A percentile compares a stretch with the other conserved stretches of the same genome.
These are phyloP conservation scores for Orthonyx spaldingii DNA, from an alignment of 2,113 vertebrate genomes.

Conservation along the genomic window DNA sequence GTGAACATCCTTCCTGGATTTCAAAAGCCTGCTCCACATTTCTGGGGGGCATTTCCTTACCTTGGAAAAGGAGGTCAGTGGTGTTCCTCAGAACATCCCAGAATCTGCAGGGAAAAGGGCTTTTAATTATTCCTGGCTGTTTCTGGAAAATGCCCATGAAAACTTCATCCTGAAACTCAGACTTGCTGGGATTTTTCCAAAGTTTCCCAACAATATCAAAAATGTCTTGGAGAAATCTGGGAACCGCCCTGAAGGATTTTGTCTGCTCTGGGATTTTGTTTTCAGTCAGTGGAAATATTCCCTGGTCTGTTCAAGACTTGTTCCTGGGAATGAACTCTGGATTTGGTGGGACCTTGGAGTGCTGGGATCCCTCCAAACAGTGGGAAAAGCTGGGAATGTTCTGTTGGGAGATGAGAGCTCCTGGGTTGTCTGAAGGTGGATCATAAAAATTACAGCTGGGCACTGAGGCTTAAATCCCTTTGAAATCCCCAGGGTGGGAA, in stretches of 20 bases:
- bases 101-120: neutral
- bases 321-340: neutral
- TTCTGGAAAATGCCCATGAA: constrained; percentile 30
- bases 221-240: neutral
- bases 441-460: neutral
- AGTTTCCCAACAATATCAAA: constrained; percentile 21
- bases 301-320: neutral
- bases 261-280: neutral
- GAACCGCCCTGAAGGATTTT: neutral
- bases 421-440: neutral
- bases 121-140: constrained; percentile 22
- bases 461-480: neutral
- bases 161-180: constrained; percentile 21
- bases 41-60: neutral
- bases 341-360: too few relatives aligned
- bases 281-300: neutral
- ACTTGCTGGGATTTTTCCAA: constrained; percentile 14
- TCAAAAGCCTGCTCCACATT: neutral
- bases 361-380: neutral
- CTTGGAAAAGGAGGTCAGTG: constrained; percentile 6
- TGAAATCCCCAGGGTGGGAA: neutral
- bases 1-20: neutral
- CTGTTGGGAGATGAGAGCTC: neutral
- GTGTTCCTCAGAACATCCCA: constrained; percentile 3
- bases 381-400: neutral